Percentiles rank a stretch among this genome's conserved stretches.
Conservation (phyloP, 2,797 vertebrate genomes). For the Spinus pinus region DNA sequence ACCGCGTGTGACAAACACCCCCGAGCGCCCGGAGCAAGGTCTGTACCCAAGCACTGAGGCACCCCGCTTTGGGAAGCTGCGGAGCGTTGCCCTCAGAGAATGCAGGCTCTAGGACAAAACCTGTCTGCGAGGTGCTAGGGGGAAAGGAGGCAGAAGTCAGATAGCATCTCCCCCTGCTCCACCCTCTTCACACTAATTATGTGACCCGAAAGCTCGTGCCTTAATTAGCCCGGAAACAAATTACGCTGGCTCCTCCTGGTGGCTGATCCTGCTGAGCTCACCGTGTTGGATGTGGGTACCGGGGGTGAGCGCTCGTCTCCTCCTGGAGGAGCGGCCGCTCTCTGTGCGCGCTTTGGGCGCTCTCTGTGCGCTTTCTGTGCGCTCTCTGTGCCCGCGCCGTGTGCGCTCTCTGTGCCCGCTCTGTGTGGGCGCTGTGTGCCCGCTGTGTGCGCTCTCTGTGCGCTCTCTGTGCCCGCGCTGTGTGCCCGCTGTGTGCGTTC, state of each 20-base stretch:
- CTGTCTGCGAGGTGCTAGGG: neutral
- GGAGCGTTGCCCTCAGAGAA: neutral
- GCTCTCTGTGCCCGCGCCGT: no score
- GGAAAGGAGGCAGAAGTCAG: neutral
- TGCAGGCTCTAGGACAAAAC: neutral
- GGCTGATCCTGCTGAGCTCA: neutral
- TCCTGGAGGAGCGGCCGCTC: neutral
- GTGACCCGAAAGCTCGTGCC: neutral
- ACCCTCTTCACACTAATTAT: neutral
- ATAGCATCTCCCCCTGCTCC: neutral
- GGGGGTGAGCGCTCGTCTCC: accelerated
- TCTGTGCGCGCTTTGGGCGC: no score
- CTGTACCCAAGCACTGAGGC: neutral
- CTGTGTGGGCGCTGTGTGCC: no score
- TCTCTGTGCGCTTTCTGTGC: neutral
- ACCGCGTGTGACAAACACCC: accelerated
- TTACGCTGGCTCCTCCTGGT: constrained; percentile 37
- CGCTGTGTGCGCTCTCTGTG: no score
- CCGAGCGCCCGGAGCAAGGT: neutral
- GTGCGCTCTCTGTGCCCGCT: no score
- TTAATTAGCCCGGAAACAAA: neutral
- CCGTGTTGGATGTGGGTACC: accelerated
- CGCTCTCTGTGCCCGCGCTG: no score
- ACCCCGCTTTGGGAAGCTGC: accelerated
- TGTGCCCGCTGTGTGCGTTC: no score